Conservation (phyloP, 2,888 invertebrate species). For the Eucriotettix oculatus region DNA sequence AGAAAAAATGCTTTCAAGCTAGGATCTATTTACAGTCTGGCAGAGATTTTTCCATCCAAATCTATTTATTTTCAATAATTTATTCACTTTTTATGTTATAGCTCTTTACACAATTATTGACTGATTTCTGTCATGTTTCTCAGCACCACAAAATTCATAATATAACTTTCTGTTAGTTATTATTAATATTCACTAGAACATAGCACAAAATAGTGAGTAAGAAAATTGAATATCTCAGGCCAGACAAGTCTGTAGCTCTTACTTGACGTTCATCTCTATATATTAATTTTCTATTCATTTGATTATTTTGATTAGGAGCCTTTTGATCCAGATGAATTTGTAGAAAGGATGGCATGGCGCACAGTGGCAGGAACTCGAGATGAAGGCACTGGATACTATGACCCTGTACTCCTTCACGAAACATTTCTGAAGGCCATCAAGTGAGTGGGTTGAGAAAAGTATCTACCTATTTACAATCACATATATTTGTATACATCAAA, state of each 20-base stretch:
- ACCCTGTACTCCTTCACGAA: slow-evolving; percentile 73
- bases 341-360: slow-evolving; percentile 89
- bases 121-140: not conserved
- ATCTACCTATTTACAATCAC: not conserved
- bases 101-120: too few relatives aligned
- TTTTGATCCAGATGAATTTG: slow-evolving; percentile 93
- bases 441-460: slow-evolving; percentile 14
- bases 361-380: slow-evolving; percentile 57
- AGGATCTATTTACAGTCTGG: too few relatives aligned
- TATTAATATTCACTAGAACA: too few relatives aligned
- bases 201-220: not conserved
- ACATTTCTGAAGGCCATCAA: slow-evolving; percentile 88
- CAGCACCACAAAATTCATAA: not conserved
- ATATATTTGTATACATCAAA: not conserved
- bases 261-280: not conserved
- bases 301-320: slow-evolving; percentile 54
- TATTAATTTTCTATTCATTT: slow-evolving; percentile 17
- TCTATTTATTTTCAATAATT: too few relatives aligned
- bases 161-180: not conserved
- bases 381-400: slow-evolving; percentile 55
- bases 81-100: too few relatives aligned
- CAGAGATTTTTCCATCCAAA: too few relatives aligned
- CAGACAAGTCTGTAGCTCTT: too few relatives aligned
- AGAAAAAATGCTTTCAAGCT: too few relatives aligned
- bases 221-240: not conserved